Evolutionary conservation across 2,113 vertebrate genomes (phyloP).

Genomic region (Lophura nycthemera): DNA sequence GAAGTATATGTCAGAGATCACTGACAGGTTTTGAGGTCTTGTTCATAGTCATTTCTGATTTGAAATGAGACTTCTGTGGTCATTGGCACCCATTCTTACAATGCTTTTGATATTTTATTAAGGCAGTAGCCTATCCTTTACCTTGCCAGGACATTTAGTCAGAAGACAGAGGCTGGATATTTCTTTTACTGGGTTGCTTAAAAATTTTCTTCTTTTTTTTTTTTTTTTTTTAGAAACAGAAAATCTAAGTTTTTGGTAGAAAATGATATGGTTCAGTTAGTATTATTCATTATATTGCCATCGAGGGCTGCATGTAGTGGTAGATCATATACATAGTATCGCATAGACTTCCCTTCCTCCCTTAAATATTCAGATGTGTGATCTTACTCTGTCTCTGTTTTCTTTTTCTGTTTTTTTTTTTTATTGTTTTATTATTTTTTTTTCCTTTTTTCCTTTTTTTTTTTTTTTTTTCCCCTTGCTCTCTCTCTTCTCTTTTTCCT

Average conservation of each 20-base stretch:
- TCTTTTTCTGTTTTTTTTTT: too few relatives aligned
- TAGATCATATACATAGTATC: neutral
- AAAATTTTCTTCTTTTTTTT: neutral
- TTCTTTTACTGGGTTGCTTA: neutral
- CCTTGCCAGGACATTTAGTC: neutral
- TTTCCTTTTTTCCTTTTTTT: too few relatives aligned
- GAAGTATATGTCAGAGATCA: neutral
- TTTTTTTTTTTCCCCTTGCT: too few relatives aligned
- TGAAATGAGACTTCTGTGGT: neutral
- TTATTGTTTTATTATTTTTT: too few relatives aligned
- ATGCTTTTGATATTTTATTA: neutral
- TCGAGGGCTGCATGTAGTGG: neutral
- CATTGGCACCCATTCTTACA: neutral
- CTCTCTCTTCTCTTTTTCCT: too few relatives aligned
- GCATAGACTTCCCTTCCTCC: neutral
- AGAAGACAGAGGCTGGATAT: neutral
- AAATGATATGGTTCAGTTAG: neutral
- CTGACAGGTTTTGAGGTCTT: neutral
- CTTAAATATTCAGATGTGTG: neutral
- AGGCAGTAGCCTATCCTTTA: neutral
- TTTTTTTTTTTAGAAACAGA: neutral
- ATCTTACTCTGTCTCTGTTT: neutral
- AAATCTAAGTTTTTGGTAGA: neutral
- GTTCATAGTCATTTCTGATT: neutral
- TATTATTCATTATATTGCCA: neutral